Percentiles rank a stretch among this genome's conserved stretches.
Conservation (phyloP, 92 coral and sea anemone genomes). For the Umimayanthus kanabou region DNA sequence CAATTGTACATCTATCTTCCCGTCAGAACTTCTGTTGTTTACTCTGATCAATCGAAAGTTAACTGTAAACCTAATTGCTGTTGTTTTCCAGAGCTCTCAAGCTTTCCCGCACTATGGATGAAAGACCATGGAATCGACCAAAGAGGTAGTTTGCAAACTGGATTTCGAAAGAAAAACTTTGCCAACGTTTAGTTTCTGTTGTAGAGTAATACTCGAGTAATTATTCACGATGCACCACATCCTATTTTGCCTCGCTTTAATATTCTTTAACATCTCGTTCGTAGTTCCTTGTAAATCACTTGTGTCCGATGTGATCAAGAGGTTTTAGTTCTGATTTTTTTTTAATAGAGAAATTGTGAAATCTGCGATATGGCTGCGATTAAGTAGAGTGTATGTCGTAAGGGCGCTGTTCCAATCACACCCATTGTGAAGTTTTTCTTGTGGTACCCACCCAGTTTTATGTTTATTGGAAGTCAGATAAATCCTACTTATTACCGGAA, state of each 20-base stretch:
- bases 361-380: neutral
- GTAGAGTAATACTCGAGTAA: neutral
- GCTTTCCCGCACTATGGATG: constrained; percentile 96
- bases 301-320: neutral
- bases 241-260: neutral
- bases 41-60: constrained; percentile 30
- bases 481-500: neutral
- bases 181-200: neutral
- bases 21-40: constrained; percentile 19
- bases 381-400: neutral
- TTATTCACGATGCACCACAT: neutral
- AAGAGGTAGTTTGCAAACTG: constrained; percentile 56
- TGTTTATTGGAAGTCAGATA: constrained; percentile 4
- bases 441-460: constrained; percentile 40
- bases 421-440: constrained; percentile 25
- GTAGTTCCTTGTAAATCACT: neutral
- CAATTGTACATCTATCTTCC: neutral
- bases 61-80: constrained; percentile 19
- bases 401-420: constrained; percentile 46
- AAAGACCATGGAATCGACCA: constrained; percentile 82
- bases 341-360: neutral
- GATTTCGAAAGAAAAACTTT: neutral
- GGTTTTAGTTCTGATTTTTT: neutral
- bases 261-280: neutral
- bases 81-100: constrained; percentile 77